Evolutionary conservation across 37 sponge, comb jelly and placozoan genomes (phyloP).

Genomic region (Mnemiopsis leidyi): DNA sequence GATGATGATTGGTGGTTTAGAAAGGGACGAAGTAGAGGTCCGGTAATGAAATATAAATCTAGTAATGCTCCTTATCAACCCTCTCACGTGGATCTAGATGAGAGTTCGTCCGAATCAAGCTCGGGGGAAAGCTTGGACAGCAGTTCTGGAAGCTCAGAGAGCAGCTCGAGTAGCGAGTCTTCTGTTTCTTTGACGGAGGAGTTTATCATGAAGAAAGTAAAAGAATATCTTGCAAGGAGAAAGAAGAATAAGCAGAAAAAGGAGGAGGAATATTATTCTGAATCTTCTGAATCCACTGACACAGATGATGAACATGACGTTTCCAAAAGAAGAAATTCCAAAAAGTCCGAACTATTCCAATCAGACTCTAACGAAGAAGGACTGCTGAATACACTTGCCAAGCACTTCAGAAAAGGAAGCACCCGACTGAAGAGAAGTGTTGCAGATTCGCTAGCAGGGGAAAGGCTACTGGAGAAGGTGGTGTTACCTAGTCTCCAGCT

Average conservation of each 20-base stretch:
- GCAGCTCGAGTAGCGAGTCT: background rate
- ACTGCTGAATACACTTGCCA: background rate
- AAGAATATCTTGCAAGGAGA: background rate
- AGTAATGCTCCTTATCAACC: background rate
- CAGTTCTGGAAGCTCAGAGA: background rate
- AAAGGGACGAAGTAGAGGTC: background rate
- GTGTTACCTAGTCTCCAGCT: background rate
- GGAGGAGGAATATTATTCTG: background rate
- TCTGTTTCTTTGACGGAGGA: background rate
- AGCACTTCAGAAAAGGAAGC: background rate
- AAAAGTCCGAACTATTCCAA: background rate
- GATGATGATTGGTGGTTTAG: conserved; percentile 15
- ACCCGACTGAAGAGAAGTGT: conserved; percentile 3
- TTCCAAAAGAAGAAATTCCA: background rate
- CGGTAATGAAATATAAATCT: background rate
- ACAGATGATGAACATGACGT: background rate
- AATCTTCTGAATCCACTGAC: background rate
- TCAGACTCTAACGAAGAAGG: background rate
- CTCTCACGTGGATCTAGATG: background rate
- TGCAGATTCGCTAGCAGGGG: background rate
- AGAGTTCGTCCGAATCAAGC: background rate
- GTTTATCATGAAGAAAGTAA: conserved; percentile 7
- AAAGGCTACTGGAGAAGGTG: background rate
- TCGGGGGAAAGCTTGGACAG: background rate
- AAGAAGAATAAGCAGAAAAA: background rate